Evolutionary conservation across 2,888 invertebrate species (phyloP), one percentile per base, ranked within the genome.

Genomic region (Drosophila tanythrix): DNA sequence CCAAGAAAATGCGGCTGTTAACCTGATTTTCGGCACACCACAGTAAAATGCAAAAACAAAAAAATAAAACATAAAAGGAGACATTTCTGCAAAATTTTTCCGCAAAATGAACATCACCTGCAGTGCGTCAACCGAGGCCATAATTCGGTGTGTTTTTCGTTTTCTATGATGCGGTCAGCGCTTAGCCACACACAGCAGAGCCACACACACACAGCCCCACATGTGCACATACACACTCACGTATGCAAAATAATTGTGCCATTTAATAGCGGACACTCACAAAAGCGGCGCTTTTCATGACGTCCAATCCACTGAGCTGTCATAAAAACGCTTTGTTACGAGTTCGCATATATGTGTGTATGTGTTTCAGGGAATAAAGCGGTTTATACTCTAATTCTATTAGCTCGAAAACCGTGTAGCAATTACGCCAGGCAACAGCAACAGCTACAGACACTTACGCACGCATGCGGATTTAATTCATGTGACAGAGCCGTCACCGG

Each of bases 301-400:
- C 73, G 74, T 57, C 58, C 74, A 76, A 87, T 80, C 64, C 81
- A 83, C 82, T 72, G 72, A 60, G 69, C 81, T 81, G 83, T 81
- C 85, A 83, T 86, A 86, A 88, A 85, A 84, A 66, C 74, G 83
- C 76, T 79, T 82, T 82, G 81, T 82, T 81, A 74, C 76, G 70
- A 55, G 75, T 64, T 57, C 40, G 38, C 50, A 65, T 70, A 53
- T 66, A 21, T 21, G 21, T 21, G 1, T 21, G 21, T 21, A 21
- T 33, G 52, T 43, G 51, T 63, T 59, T 70, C 74, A 68, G 82
- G 77, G 81, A 81, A 87, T 86, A 86, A 87, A 87, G 84, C 79
- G 78, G 83, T 87, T 87, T 87, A 87, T 87, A 83, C 70, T 83
- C 86, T 86, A 87, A 87, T 87, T 87, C 87, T 87, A 87, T 87